phyloP scores from a whole-genome alignment of 2,888 invertebrate species.

The Timema cristinae region DNA sequence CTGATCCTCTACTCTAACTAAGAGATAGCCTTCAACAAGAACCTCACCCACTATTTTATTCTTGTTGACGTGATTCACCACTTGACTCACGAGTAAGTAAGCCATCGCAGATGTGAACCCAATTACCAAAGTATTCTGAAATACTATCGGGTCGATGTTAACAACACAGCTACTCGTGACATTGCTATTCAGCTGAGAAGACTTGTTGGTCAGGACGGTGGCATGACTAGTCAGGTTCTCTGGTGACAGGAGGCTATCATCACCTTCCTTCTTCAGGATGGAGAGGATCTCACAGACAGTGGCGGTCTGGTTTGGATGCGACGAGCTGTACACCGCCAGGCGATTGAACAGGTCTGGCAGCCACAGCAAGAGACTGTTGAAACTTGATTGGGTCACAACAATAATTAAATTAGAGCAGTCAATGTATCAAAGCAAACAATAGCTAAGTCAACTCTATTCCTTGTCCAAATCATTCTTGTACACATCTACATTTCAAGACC shows the following conservation, averaged over 20 bases:
- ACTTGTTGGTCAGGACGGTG: background rate
- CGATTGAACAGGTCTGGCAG: constrained; percentile 43
- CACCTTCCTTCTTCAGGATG: background rate
- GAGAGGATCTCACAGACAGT: constrained; percentile 38
- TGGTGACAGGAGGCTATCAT: background rate
- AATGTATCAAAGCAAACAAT: too few species aligned
- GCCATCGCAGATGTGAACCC: constrained; percentile 27
- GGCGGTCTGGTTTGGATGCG: constrained; percentile 37
- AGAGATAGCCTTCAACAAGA: too few species aligned
- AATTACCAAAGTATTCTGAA: constrained; percentile 29
- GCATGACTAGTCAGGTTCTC: background rate
- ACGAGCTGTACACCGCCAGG: constrained; percentile 38
- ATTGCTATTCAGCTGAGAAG: background rate
- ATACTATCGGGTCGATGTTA: constrained; percentile 25
- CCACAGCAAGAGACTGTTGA: constrained; percentile 42
- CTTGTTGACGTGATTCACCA: constrained; percentile 28
- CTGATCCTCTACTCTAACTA: too few species aligned
- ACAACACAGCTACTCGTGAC: constrained; percentile 11
- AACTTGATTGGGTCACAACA: constrained; percentile 18
- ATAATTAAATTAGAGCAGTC: too few species aligned
- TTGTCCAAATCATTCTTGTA: too few species aligned
- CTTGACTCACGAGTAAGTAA: constrained; percentile 25
- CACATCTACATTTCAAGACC: too few species aligned
- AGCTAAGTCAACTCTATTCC: too few species aligned
- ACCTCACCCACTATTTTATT: constrained; percentile 27